phyloP scores from a whole-genome alignment of 2,888 invertebrate species.

The Eurytoma californica region DNA sequence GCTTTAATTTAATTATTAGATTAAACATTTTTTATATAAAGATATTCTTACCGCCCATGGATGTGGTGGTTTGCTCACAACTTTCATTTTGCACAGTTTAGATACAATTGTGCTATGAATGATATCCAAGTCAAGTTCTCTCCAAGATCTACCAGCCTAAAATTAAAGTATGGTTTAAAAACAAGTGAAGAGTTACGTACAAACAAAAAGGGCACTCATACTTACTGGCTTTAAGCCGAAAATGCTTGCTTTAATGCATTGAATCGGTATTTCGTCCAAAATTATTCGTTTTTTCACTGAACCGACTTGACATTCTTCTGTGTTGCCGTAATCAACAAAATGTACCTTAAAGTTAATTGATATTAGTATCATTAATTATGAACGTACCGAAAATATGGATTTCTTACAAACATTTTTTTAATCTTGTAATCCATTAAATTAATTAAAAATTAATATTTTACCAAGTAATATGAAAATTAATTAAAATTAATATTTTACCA shows the following conservation, averaged over 20 bases:
- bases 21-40: neutral
- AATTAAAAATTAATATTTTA: neutral
- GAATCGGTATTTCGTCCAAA: slow-evolving; percentile 81
- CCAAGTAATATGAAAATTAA: too few species aligned
- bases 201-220: too few species aligned
- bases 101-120: slow-evolving; percentile 80
- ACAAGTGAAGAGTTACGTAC: neutral
- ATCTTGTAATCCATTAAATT: neutral
- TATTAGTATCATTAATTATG: neutral
- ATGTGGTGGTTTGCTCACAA: slow-evolving; percentile 67
- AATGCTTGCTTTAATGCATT: slow-evolving; percentile 80
- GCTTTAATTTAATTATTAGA: neutral
- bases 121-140: slow-evolving; percentile 78
- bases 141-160: slow-evolving; percentile 73
- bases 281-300: slow-evolving; percentile 81
- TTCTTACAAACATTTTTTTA: neutral
- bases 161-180: slow-evolving; percentile 15
- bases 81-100: slow-evolving; percentile 77
- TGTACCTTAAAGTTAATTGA: slow-evolving; percentile 74
- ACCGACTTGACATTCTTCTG: slow-evolving; percentile 79
- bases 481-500: neutral
- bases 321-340: slow-evolving; percentile 91
- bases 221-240: slow-evolving; percentile 76
- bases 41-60: slow-evolving; percentile 26
- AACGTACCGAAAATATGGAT: neutral